Evolutionary conservation across 2,888 invertebrate genomes (phyloP), one percentile per base, ranked within the genome.

Genomic region (Cyclophora punctaria): DNA sequence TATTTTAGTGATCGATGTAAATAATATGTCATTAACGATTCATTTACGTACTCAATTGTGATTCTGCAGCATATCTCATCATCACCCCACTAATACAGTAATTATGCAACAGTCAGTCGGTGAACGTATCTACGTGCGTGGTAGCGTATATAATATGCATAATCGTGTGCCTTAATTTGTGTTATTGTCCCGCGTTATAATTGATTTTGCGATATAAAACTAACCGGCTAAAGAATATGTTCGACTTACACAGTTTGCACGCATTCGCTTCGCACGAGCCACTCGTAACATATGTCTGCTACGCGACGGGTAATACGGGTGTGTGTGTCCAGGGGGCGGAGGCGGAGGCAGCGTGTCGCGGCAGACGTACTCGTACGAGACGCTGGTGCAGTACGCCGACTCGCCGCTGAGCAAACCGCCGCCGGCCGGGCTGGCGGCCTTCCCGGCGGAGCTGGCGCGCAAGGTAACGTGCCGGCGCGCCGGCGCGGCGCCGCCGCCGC

Each of bases 341-440:
- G 63, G 63, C 58, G 75, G 67, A 60, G 63, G 63, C 58, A 73
- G 73, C 62, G 76, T 72, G 48, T 51, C 78, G 72, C 83, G 87
- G 71, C 86, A 84, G 80, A 76, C 75, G 67, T 90, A 90, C 80
- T 70, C 84, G 69, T 82, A 86, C 78, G 87, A 89, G 81, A 85
- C 88, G 76, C 80, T 90, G 77, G 80, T 90, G 81, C 85, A 87
- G 80, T 88, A 83, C 80, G 86, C 90, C 54, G 83, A 84, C 74
- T 88, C 89, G 63, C 89, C 88, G 78, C 87, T 89, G 53, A 86
- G 86, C 83, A 87, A 88, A 82, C 78, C 83, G 83, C 84, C 85
- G 76, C 89, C 89, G 58, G 77, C 78, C 69, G 84, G 83, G 50
- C 82, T 87, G 65, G 82, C 76, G 62, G 75, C 73, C 53, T 86